A percentile compares a stretch with the other conserved stretches of the same genome.
phyloP scores from a whole-genome alignment of 2,888 invertebrate species.

The Aspidiotus rigidus region DNA sequence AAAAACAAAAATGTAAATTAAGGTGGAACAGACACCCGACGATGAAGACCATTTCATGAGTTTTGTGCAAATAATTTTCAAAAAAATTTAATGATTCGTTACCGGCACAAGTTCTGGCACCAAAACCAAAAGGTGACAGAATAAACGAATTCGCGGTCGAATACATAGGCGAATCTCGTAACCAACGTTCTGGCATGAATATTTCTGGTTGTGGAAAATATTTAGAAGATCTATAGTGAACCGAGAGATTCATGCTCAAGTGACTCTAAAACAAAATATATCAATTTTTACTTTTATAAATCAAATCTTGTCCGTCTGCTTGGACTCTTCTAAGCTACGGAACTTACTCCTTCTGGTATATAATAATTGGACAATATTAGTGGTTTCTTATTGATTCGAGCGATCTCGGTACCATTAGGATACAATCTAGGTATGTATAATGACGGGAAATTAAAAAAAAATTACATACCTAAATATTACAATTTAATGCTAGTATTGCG shows the following conservation, averaged over 20 bases:
- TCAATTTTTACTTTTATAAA: background rate
- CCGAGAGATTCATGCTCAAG: slow-evolving; percentile 37
- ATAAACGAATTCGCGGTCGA: slow-evolving; percentile 45
- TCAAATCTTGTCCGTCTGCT: too few species aligned
- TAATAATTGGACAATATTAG: slow-evolving; percentile 43
- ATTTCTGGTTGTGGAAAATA: slow-evolving; percentile 39
- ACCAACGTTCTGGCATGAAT: slow-evolving; percentile 41
- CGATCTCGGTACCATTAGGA: slow-evolving; percentile 42
- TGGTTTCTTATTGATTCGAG: slow-evolving; percentile 42
- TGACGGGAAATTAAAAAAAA: background rate
- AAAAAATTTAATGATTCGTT: too few species aligned
- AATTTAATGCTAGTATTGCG: background rate
- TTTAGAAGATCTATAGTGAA: slow-evolving; percentile 39
- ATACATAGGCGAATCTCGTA: slow-evolving; percentile 35
- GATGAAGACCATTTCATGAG: background rate
- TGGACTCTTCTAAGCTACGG: background rate
- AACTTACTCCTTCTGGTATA: slow-evolving; percentile 44
- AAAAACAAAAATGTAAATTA: background rate
- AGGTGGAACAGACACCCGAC: too few species aligned
- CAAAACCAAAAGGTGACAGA: slow-evolving; percentile 48
- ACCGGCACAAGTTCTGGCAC: slow-evolving; percentile 50
- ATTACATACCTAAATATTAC: background rate
- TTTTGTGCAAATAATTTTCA: background rate
- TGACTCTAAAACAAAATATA: slow-evolving; percentile 17
- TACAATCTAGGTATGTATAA: slow-evolving; percentile 41